A percentile compares a stretch with the other conserved stretches of the same genome.
phyloP scores from a whole-genome alignment of 64 coral and sea anemone species.

The Montipora cactus region DNA sequence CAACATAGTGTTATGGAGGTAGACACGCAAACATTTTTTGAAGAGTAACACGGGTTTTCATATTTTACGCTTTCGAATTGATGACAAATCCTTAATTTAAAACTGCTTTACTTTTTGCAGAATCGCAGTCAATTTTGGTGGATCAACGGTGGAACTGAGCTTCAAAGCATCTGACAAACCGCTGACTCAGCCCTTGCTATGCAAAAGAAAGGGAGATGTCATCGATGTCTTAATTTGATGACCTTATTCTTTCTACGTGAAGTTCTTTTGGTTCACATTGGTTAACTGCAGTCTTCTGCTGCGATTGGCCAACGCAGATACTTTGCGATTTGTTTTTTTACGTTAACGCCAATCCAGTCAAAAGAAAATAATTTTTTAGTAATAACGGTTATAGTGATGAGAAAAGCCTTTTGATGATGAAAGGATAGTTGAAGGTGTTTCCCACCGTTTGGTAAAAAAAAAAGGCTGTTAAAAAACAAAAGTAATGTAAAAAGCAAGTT shows the following conservation, averaged over 20 bases:
- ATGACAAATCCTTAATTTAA: not conserved
- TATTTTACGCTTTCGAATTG: not conserved
- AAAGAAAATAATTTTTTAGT: not conserved
- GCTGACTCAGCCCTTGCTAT: slow-evolving; percentile 49
- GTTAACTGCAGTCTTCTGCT: not conserved
- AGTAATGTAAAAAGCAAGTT: not conserved
- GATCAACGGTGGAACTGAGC: slow-evolving; percentile 22
- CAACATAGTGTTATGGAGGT: too few relatives aligned
- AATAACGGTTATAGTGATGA: not conserved
- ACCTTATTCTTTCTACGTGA: not conserved
- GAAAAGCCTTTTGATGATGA: not conserved
- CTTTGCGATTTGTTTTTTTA: not conserved
- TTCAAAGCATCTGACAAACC: slow-evolving; percentile 37
- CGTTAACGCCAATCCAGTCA: not conserved
- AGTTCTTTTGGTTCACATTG: not conserved
- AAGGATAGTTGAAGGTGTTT: not conserved
- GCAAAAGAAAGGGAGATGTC: slow-evolving; percentile 56
- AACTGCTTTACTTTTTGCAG: slow-evolving; percentile 11
- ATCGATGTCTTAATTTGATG: slow-evolving; percentile 43
- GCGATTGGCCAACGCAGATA: not conserved
- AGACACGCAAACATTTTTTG: too few relatives aligned
- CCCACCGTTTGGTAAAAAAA: not conserved
- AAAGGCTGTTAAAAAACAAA: not conserved
- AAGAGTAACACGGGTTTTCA: not conserved
- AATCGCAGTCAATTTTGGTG: slow-evolving; percentile 62